Evolutionary conservation across 2,797 vertebrate species (phyloP).

Genomic region (Melanotaenia maccullochi): DNA sequence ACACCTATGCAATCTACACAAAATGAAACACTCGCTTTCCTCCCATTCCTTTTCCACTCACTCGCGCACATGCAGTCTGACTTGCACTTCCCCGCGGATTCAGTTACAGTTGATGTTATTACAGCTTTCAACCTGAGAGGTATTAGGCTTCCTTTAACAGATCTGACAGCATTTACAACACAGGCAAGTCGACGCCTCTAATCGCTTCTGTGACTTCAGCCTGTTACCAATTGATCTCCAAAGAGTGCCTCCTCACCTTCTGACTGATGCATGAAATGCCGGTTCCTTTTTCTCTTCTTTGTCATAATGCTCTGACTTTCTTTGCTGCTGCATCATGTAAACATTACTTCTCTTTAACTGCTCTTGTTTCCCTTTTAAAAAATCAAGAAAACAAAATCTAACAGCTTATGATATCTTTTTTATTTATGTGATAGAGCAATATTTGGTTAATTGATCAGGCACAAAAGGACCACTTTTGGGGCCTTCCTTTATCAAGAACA

Average conservation of each 20-base stretch:
- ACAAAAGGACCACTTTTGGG: constrained; percentile 47
- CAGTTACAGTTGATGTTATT: constrained; percentile 84
- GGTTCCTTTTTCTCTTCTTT: constrained; percentile 55
- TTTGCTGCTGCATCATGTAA: constrained; percentile 36
- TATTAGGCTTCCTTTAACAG: constrained; percentile 84
- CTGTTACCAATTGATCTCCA: constrained; percentile 81
- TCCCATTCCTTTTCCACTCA: constrained; percentile 59
- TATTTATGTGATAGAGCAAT: constrained; percentile 45
- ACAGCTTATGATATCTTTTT: constrained; percentile 30
- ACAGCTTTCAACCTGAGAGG: constrained; percentile 85
- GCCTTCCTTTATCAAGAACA: constrained; percentile 43
- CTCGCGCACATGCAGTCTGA: constrained; percentile 53
- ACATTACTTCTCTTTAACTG: constrained; percentile 45
- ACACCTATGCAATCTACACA: constrained; percentile 57
- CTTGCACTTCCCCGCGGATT: constrained; percentile 79
- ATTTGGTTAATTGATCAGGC: constrained; percentile 35
- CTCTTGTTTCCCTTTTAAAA: constrained; percentile 18
- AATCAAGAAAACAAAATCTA: constrained; percentile 33
- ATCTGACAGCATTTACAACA: constrained; percentile 85
- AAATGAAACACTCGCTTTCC: constrained; percentile 63
- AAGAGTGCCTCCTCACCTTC: constrained; percentile 62
- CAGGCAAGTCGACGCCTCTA: constrained; percentile 79
- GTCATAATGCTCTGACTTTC: constrained; percentile 64
- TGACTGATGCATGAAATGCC: constrained; percentile 60
- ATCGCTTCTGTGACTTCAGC: constrained; percentile 80